Percentiles rank a stretch among this genome's conserved stretches.
These are phyloP conservation scores for Threskiornis aethiopicus DNA, from an alignment of 2,797 vertebrate species.

Conservation along the genomic window DNA sequence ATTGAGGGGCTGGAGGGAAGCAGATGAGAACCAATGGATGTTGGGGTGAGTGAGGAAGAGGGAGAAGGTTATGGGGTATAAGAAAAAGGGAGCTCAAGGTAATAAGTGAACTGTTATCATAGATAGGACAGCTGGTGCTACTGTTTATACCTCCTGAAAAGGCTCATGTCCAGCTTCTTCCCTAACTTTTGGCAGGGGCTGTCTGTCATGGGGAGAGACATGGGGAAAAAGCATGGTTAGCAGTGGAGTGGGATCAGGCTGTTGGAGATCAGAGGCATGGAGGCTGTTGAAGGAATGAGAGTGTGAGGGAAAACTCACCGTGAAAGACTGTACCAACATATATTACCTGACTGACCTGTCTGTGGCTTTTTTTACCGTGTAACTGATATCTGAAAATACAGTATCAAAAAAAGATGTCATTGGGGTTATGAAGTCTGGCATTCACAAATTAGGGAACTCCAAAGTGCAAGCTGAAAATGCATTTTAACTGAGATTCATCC, in stretches of 20 bases:
- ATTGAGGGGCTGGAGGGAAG: background rate
- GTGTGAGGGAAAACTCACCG: background rate
- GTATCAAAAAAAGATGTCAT: background rate
- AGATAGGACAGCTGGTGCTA: background rate
- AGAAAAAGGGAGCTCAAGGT: background rate
- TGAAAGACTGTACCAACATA: background rate
- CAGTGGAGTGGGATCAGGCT: background rate
- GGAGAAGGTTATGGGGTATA: background rate
- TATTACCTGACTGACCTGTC: background rate
- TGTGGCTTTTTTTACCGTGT: fast-evolving
- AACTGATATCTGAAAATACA: background rate
- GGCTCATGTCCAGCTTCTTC: background rate
- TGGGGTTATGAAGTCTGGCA: background rate
- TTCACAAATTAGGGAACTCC: background rate
- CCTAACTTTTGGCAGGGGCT: background rate
- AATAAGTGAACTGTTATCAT: background rate
- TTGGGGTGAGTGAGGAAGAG: background rate
- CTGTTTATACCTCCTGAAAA: background rate
- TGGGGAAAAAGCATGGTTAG: background rate
- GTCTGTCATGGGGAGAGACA: background rate
- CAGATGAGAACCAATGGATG: background rate
- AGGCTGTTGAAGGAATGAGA: background rate
- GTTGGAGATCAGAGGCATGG: background rate
- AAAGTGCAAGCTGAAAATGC: background rate
- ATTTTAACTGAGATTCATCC: background rate